phyloP scores from a whole-genome alignment of 2,797 vertebrate species.

The Nannoperca obscura region DNA sequence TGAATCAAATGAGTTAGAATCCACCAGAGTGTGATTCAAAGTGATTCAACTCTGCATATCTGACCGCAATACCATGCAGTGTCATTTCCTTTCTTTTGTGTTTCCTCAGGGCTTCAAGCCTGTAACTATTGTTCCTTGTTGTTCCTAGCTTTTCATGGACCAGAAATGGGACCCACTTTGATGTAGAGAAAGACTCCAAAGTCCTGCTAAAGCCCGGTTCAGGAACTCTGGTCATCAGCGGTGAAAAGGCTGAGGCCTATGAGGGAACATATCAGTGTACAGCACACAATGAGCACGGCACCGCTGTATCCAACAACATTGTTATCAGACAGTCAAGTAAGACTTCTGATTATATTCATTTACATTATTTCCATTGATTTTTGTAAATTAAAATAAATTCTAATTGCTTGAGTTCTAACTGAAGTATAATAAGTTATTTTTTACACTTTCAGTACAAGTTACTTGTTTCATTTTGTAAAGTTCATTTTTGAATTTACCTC shows the following conservation, averaged over 20 bases:
- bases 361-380: background rate
- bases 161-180: conserved; percentile 95
- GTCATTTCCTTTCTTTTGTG: background rate
- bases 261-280: conserved; percentile 96
- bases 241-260: conserved; percentile 93
- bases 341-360: conserved; percentile 47
- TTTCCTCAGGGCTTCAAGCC: background rate
- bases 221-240: conserved; percentile 92
- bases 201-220: conserved; percentile 92
- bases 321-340: conserved; percentile 95
- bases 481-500: background rate
- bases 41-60: background rate
- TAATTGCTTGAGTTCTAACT: background rate
- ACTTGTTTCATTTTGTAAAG: background rate
- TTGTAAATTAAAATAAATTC: background rate
- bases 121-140: background rate
- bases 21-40: background rate
- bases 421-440: background rate
- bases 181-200: conserved; percentile 92
- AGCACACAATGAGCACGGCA: conserved; percentile 93
- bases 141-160: conserved; percentile 94
- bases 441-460: background rate
- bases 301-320: conserved; percentile 93
- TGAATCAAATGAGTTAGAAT: conserved; percentile 20
- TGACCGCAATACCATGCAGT: background rate